Evolutionary conservation across 2,888 invertebrate genomes (phyloP).

Genomic region (Oscheius sp.): DNA sequence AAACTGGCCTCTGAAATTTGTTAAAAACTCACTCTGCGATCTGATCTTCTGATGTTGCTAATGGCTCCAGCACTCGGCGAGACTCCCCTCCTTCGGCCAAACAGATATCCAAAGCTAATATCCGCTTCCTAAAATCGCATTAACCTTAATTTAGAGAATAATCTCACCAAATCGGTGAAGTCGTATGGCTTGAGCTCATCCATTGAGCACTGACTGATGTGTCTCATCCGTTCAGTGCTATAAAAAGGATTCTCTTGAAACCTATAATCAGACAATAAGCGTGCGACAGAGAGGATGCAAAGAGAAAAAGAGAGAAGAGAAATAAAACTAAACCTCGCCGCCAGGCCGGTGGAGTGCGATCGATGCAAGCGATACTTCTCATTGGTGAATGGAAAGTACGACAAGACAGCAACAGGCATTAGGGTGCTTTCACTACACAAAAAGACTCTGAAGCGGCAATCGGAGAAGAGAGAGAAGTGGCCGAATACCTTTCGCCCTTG

Average conservation of each 20-base stretch:
- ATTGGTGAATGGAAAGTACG: slow-evolving; percentile 70
- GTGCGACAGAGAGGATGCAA: too few species aligned
- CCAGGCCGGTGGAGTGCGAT: slow-evolving; percentile 27
- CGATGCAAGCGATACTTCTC: slow-evolving; percentile 15
- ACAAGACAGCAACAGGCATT: slow-evolving; percentile 40
- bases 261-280: too few species aligned
- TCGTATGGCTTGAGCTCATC: slow-evolving; percentile 46
- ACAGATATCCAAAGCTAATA: slow-evolving; percentile 15
- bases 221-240: slow-evolving; percentile 45
- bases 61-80: slow-evolving; percentile 1
- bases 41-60: background rate
- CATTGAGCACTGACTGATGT: slow-evolving; percentile 32
- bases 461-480: too few species aligned
- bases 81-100: slow-evolving; percentile 4
- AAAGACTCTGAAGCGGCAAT: slow-evolving; percentile 44
- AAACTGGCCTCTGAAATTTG: background rate
- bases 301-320: background rate
- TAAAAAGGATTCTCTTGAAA: slow-evolving; percentile 2
- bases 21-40: background rate
- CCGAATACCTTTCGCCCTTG: slow-evolving; percentile 43
- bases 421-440: slow-evolving; percentile 35
- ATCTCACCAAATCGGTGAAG: slow-evolving; percentile 35
- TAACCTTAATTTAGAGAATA: background rate
- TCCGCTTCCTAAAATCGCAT: background rate
- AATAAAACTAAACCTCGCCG: background rate